Evolutionary conservation across 2,113 vertebrate genomes (phyloP), one percentile per base, ranked within the genome.

Genomic region (Cranoglanis bouderius): DNA sequence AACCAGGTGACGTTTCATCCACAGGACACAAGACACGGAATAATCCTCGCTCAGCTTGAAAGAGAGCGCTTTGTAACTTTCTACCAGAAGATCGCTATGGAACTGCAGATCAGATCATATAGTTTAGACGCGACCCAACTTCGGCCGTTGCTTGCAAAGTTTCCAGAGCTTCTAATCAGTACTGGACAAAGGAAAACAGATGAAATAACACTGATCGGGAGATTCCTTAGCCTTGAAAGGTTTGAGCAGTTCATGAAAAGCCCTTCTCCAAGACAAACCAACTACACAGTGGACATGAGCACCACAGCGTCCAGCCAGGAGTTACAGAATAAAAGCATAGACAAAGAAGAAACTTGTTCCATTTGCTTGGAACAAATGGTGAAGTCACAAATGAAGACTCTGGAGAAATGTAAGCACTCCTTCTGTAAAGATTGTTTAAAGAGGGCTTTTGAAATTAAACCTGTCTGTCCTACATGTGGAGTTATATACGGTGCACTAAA

Each of bases 401-500:
- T 96, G 85, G 21, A 85, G 29, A 65, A 3, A 24, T 96, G 96
- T 91, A 93, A 94, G 35, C 95, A 96, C 83, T 93, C 91, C 0
- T 96, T 96, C 91, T 96, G 96, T 89, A 91, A 24, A 82, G 72
- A 61, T 6, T 96, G 96, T 83, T 57, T 96, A 78, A 86, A 92
- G 24, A 74, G 0, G 55, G 95, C 96, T 7, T 96, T 96, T 26
- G 26, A 67, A 5, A 88, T 92, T 59, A 96, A 96, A 84, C 94
- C 95, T 0, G 91, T 94, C 0, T 96, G 96, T 51, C 95, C 96
- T 0, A 92, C 93, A 1, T 96, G 96, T 85, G 96, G 96, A 29
- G 8, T 57, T 35, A 2, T 96, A 9, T 95, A 96, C 1, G 95
- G 95, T 0, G 63, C 75, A 14, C 10, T 96, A 65, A 94, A 40